A percentile compares a stretch with the other conserved stretches of the same genome.
Conservation (phyloP, 2,113 vertebrate genomes). For the Asarcornis scutulata region DNA sequence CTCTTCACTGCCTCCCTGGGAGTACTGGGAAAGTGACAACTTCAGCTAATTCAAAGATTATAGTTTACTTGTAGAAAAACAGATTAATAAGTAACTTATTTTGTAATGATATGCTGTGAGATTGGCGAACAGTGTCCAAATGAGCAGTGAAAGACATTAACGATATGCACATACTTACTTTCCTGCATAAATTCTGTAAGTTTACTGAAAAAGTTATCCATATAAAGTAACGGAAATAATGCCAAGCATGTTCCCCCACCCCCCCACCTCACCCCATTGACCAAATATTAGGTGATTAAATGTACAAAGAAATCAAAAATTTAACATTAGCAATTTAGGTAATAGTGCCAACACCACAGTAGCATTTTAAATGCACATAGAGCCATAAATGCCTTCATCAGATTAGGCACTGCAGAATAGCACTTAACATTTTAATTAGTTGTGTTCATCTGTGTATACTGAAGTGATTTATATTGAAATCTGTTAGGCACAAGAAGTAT, state of each 20-base stretch:
- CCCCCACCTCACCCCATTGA: neutral
- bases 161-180: neutral
- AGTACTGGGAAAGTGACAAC: neutral
- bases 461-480: neutral
- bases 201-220: neutral
- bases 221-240: neutral
- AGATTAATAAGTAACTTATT: neutral
- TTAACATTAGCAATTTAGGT: neutral
- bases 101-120: neutral
- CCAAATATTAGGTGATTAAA: neutral
- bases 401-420: neutral
- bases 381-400: neutral
- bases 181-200: neutral
- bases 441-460: neutral
- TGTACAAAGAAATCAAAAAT: neutral
- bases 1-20: neutral
- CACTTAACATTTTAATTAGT: neutral
- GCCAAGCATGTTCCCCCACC: too few relatives aligned
- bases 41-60: neutral
- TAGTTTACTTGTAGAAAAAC: neutral
- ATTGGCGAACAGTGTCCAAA: neutral
- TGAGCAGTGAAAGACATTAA: neutral
- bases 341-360: neutral
- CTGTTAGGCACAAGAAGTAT: neutral
- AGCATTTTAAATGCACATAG: neutral